phyloP scores from a whole-genome alignment of 1,140 invertebrate genomes.

The Diuraphis noxia region DNA sequence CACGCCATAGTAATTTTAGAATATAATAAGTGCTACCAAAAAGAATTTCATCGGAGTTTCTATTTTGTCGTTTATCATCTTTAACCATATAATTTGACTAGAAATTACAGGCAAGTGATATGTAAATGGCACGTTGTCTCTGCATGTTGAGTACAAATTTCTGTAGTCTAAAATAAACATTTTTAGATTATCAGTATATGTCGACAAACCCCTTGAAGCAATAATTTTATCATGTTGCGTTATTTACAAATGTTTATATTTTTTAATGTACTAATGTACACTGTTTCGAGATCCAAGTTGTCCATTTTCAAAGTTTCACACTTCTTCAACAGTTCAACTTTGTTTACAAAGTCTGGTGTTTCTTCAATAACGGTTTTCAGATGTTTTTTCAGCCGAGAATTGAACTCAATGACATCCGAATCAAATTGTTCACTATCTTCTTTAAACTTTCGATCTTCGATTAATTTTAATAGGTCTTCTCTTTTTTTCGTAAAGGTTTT shows the following conservation, averaged over 20 bases:
- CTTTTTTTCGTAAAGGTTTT: background rate
- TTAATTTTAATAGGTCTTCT: background rate
- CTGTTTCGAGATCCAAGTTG: background rate
- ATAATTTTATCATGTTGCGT: background rate
- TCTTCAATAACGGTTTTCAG: background rate
- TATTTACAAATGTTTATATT: background rate
- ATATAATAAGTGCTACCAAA: background rate
- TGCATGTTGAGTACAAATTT: background rate
- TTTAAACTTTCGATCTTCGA: background rate
- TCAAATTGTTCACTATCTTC: background rate
- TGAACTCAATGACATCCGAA: background rate
- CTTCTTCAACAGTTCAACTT: background rate
- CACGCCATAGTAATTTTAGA: background rate
- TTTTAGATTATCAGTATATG: background rate
- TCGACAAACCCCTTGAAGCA: background rate
- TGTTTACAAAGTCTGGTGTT: background rate
- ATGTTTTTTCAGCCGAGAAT: background rate
- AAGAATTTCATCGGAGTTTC: slow-evolving; percentile 24
- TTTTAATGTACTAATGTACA: background rate
- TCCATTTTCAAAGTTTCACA: background rate
- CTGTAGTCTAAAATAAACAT: slow-evolving; percentile 23
- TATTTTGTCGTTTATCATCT: background rate
- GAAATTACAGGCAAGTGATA: background rate
- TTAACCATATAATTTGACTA: slow-evolving; percentile 5
- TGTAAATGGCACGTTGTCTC: background rate